Evolutionary conservation across 1,140 invertebrate genomes (phyloP), one percentile per base, ranked within the genome.

Genomic region (Fragariocoptes setiger): DNA sequence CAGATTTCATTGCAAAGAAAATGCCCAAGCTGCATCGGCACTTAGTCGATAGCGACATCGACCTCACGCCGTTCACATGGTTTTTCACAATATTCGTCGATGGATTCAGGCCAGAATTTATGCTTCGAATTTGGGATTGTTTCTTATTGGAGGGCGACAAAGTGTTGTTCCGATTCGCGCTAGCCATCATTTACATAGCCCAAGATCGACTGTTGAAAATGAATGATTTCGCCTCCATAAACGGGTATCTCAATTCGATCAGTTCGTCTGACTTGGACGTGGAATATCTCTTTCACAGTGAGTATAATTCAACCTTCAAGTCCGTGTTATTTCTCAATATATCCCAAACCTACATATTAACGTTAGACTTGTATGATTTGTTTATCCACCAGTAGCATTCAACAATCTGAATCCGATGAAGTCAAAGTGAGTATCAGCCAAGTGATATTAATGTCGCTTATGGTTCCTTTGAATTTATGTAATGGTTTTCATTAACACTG

Each of bases 21-120:
- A 44, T 67, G 35, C 65, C 65, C 2, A 48, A 52, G 14, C 46
- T 67, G 3, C 40, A 54, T 41, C 19, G 40, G n/a, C 64, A 67
- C 48, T 51, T 68, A 21, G 58, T 62, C n/a, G 41, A 49, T 17
- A 46, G 62, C 40, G 54, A 56, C 16, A 56, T 66, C 14, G 65
- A 67, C 48, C 44, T 65, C 18, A 57, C 61, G 2, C 50, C 67
- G 5, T 63, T 68, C 45, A 64, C 61, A 49, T 67, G 65, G 65
- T 67, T 67, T 52, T 49, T 67, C 4, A 67, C 66, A 15, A 48
- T 66, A 15, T 67, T 65, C 54, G 62, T 67, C 15, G 65, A 67
- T 48, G 61, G 58, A 43, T 54, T 67, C 21, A 60, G 59, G 3
- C 54, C 57, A 15, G 53, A 59, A 21, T 58, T 61, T 18, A 66